Base-by-base conservation (phyloP, 2,888 invertebrate genomes). In the Philopedon plagiatum region DNA sequence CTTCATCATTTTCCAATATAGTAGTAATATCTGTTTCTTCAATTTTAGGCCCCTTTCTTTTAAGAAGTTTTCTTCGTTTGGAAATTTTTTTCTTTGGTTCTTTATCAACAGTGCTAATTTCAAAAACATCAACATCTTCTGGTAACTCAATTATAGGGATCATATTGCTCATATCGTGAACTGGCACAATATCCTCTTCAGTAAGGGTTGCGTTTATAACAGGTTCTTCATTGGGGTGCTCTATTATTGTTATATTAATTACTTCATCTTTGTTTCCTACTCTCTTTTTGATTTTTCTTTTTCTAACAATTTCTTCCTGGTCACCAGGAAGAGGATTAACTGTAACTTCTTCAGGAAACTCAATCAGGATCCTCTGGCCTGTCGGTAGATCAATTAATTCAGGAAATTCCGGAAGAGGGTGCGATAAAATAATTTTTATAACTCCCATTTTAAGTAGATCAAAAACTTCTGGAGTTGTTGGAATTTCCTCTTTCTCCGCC, bases 231-330 rank as follows among this genome's bases (percentile, higher is more conserved):
- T 76, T 79, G 15, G 80, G 78, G 67, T 80, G 79, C 76, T 85
- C 83, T 19, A 84, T 80, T 23, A 86, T 87, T 49, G 81, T 79
- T 29, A 87, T 87, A 81, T 86, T 86, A 0, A 86, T 87, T 11
- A 86, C 79, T 78, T 88, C 87, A 61, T 81, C 79, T 73, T 82
- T 80, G 0, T 81, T 81, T 44, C 80, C 82, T 29, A 81, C 80
- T 5, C 81, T 75, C 77, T 83, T 79, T 67, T 80, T 79, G 61
- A 83, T 77, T 71, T 79, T 77, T 63, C 82, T 76, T 77, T 80
- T 80, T 69, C 76, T 81, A 57, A 80, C 72, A 23, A 74, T 76
- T 77, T 79, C 75, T 61, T 79, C 78, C 21, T 76, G 80, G 32
- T 81, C 81, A 7, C 82, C 83, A 32, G 79, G 75, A 8, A 82